Base-by-base conservation (phyloP, 2,797 vertebrate genomes). In the Gymnocypris eckloni region DNA sequence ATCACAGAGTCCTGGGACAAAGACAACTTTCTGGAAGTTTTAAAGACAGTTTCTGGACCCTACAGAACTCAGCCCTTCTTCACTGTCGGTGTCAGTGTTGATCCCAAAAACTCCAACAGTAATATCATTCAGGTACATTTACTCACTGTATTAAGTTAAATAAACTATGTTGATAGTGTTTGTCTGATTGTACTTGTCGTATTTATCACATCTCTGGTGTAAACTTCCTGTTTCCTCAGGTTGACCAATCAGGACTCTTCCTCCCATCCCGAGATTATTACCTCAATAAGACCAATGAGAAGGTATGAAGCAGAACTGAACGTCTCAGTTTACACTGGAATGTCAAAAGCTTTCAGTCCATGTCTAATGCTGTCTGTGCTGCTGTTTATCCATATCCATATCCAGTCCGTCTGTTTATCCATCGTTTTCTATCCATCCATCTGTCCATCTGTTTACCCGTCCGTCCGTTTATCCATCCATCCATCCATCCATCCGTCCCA, bases 181-280 rank as follows among this genome's bases (percentile, higher is more conserved):
- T 37, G 1, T 69, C 67, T 48, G 2, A 76, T 71, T 48, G 13
- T 16, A 1, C 11, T 13, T 8, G 10, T 37, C 50, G 4, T 54
- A 10, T 78, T 52, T 61, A 78, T 64, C 67, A 25, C 79, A 9
- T 18, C 54, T 66, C 64, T 22, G 61, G 13, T 79, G 54, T 86
- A n/a, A 69, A 83, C 41, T 72, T 59, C 41, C 59, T 80, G 61
- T 50, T 70, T 71, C 79, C 87, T 1, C 90, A 99, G 98, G 96
- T 99, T 91, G 98, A 99, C 92, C 98, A 99, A 88, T 98, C 98
- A 0, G 98, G 98, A 61, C 96, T 99, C 70, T 98, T 98, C 91
- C 95, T 99, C 71, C 98, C 98, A 0, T 99, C 98, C 79, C 95
- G 98, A 77, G 98, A 99, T 91, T 99, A 99, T 95, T 99, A 99